Evolutionary conservation across 2,888 invertebrate species (phyloP).

Genomic region (Spatulosminthurus flaviceps): DNA sequence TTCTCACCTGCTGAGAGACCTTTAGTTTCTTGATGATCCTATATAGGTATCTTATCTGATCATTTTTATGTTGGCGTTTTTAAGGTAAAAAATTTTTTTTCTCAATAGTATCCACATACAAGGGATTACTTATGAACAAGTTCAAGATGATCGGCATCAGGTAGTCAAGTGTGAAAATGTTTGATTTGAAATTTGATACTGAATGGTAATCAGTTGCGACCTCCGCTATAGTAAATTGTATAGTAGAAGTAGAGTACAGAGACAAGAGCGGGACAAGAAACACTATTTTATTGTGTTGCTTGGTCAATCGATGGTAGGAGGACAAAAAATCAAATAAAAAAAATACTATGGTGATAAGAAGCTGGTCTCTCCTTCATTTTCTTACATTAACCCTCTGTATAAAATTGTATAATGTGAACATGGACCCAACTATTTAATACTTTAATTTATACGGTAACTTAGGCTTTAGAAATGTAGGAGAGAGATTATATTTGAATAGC

Average conservation of each 20-base stretch:
- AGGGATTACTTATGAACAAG: slow-evolving; percentile 3
- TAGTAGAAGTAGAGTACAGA: too few species aligned
- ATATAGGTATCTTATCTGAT: slow-evolving; percentile 6
- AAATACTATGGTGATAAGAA: too few species aligned
- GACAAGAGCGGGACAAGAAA: neutral
- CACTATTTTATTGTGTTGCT: neutral
- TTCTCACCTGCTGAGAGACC: slow-evolving; percentile 24
- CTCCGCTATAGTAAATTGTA: too few species aligned
- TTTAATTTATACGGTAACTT: slow-evolving; percentile 12
- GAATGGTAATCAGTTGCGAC: slow-evolving; percentile 14
- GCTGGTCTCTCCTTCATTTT: too few species aligned
- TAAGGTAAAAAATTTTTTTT: neutral
- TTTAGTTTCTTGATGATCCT: neutral
- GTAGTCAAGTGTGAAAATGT: slow-evolving; percentile 18
- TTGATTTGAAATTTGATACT: slow-evolving; percentile 14
- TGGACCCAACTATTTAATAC: neutral
- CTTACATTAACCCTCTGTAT: too few species aligned
- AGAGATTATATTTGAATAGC: slow-evolving; percentile 10
- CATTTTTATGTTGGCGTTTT: slow-evolving; percentile 12
- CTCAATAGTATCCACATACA: neutral
- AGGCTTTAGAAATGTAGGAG: neutral
- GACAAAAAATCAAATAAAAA: neutral
- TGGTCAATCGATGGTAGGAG: neutral
- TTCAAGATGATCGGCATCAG: slow-evolving; percentile 7
- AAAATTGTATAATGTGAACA: neutral